These are phyloP conservation scores for Brachyrhaphis roseni DNA, from an alignment of 2,797 vertebrate species.

Conservation along the genomic window DNA sequence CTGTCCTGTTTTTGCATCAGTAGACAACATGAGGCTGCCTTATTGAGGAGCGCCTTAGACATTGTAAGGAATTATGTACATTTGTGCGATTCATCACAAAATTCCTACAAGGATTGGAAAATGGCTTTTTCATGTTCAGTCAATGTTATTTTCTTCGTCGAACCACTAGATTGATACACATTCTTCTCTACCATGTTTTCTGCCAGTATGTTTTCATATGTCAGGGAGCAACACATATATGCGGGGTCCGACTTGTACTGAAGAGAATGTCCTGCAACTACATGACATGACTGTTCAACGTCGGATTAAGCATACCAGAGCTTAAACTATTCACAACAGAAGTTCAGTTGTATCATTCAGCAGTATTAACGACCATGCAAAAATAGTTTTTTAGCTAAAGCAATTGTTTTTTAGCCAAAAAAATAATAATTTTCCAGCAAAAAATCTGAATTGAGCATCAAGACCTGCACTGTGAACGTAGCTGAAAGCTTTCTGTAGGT, in stretches of 20 bases:
- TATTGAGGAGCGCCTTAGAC: neutral
- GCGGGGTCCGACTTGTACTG: no score
- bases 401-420: neutral
- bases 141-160: neutral
- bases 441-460: neutral
- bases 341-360: neutral
- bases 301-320: neutral
- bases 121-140: neutral
- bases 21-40: neutral
- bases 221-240: no score
- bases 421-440: neutral
- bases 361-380: neutral
- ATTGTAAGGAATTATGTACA: neutral
- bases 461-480: neutral
- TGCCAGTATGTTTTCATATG: no score
- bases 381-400: no score
- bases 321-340: neutral
- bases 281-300: neutral
- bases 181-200: no score
- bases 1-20: neutral
- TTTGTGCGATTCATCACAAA: neutral
- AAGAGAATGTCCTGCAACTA: neutral
- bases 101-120: neutral
- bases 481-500: no score
- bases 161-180: no score